A percentile compares a stretch with the other conserved stretches of the same genome.
Evolutionary conservation across 2,113 vertebrate species (phyloP).

Genomic region (Toxostoma redivivum): DNA sequence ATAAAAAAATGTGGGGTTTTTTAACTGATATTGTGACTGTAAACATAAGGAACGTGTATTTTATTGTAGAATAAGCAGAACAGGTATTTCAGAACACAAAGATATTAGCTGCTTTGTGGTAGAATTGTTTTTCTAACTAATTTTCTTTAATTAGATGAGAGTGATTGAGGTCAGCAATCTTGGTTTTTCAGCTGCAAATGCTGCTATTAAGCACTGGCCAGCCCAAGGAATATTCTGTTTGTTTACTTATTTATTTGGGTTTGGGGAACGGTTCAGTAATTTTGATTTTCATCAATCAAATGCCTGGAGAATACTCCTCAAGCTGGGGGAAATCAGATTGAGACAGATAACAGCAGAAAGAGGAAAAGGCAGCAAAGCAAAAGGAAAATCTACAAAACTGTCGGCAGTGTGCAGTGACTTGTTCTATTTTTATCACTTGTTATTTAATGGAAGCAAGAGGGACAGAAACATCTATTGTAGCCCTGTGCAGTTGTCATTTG

Average conservation of each 20-base stretch:
- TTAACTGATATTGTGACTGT: neutral
- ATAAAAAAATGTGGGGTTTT: neutral
- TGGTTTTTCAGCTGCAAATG: neutral
- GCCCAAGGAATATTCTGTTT: neutral
- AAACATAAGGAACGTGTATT: neutral
- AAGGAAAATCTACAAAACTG: slow-evolving; percentile 1
- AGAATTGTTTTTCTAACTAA: neutral
- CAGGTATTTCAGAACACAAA: neutral
- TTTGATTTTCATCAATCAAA: neutral
- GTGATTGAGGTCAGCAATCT: neutral
- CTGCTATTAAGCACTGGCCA: neutral
- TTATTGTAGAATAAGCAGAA: neutral
- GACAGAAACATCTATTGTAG: neutral
- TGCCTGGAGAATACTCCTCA: neutral
- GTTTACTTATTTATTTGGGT: neutral
- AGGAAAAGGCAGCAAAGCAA: neutral
- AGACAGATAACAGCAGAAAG: neutral
- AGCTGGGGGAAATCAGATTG: neutral
- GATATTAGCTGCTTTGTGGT: neutral
- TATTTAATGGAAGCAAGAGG: slow-evolving; percentile 2
- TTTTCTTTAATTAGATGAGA: neutral
- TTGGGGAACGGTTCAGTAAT: neutral
- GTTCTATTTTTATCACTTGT: neutral
- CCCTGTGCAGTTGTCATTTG: neutral
- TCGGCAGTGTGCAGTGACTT: neutral